Evolutionary conservation across 2,888 invertebrate genomes (phyloP), one percentile per base, ranked within the genome.

Genomic region (Rhabditophanes sp.): DNA sequence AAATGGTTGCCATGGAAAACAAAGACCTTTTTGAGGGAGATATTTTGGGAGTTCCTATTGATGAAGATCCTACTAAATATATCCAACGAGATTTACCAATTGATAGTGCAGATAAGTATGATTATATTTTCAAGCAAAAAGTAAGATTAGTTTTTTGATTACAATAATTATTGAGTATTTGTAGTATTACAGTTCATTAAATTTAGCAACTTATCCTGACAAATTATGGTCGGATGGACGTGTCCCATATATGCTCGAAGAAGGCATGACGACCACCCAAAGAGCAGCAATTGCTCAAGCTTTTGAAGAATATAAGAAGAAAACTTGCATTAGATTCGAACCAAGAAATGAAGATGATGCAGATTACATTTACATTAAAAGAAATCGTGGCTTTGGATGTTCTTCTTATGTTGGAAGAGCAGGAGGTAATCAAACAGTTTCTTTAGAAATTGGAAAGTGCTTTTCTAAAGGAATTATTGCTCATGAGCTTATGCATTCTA

Each of bases 321-420:
- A 71, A 46, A 75, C 75, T 1, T 78, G 78, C 58, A 67, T 78
- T 31, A 69, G 72, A 35, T 77, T 78, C 53, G 71, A 74, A 1
- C 75, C 75, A 39, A 67, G 72, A 29, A 67, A 71, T 41, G 68
- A 68, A 1, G 75, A 76, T 48, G 58, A 65, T 7, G 46, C 46
- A 29, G 72, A 75, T 55, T 78, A 74, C 64, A 66, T 78, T 9
- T 66, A 69, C 12, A 68, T 77, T 39, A 71, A 73, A 54, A 60
- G 66, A 20, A 67, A 67, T 25, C 67, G 73, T 0, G 75, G 55
- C 3, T 56, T 52, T 28, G 63, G 63, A 52, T 80, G 80, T 61
- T 79, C 78, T 74, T 79, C 79, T 1, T 78, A 75, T 53, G 77
- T 80, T 2, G 80, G 80, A 1, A 70, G 74, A 49, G 73, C 73